These are phyloP conservation scores for Heliothis virescens DNA, from an alignment of 1,140 invertebrate species.

Conservation along the genomic window DNA sequence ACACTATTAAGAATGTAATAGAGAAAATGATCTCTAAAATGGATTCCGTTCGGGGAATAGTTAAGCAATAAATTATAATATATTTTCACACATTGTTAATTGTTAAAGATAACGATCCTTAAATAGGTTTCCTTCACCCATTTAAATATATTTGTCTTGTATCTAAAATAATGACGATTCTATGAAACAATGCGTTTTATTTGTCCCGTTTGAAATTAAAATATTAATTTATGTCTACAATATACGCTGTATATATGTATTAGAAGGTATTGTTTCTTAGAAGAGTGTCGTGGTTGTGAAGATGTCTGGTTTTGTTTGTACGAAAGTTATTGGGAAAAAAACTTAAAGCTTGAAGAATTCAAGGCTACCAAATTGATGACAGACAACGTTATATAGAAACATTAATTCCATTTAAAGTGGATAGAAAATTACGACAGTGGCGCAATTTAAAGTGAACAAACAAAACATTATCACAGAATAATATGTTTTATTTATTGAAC, in stretches of 20 bases:
- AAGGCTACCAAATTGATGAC: neutral
- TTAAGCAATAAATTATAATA: slow-evolving; percentile 19
- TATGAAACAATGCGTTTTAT: slow-evolving; percentile 17
- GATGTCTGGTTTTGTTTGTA: neutral
- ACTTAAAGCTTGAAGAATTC: neutral
- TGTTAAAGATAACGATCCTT: neutral
- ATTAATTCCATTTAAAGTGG: slow-evolving; percentile 5
- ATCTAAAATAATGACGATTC: slow-evolving; percentile 12
- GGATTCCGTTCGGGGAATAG: slow-evolving; percentile 6
- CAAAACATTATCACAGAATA: slow-evolving; percentile 23
- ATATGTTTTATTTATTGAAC: slow-evolving; percentile 23
- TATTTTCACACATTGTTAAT: slow-evolving; percentile 23
- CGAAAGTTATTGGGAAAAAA: neutral
- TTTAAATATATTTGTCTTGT: neutral
- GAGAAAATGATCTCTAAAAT: slow-evolving; percentile 16
- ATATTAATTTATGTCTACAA: too few relatives aligned
- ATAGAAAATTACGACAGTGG: neutral
- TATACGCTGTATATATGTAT: too few relatives aligned
- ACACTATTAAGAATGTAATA: neutral
- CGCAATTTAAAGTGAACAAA: slow-evolving; percentile 34
- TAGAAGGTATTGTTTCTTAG: slow-evolving; percentile 14
- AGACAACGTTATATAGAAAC: neutral
- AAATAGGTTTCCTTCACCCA: neutral
- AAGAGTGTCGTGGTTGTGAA: slow-evolving; percentile 30
- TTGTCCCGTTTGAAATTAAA: neutral